A percentile compares a stretch with the other conserved stretches of the same genome.
Conservation (phyloP, 2,888 invertebrate species). For the Amiota mariae region DNA sequence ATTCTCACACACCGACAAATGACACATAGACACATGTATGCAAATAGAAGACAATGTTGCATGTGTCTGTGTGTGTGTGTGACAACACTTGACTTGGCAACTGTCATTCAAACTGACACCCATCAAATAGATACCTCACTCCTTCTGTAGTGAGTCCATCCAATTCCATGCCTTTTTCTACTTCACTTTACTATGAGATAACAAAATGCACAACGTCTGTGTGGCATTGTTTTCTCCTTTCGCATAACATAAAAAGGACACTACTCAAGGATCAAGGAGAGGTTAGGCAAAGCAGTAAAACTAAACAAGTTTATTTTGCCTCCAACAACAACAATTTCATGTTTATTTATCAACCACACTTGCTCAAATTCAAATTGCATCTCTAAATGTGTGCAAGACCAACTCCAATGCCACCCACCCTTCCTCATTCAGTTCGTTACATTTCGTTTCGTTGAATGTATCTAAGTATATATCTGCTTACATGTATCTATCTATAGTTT, state of each 20-base stretch:
- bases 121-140: not conserved
- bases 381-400: slow-evolving; percentile 25
- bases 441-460: slow-evolving; percentile 44
- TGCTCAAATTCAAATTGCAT: not conserved
- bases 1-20: not conserved
- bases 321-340: slow-evolving; percentile 52
- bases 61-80: not conserved
- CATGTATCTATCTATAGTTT: slow-evolving; percentile 49
- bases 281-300: too few relatives aligned
- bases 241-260: not conserved
- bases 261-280: too few relatives aligned
- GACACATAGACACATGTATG: slow-evolving; percentile 30
- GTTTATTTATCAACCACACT: slow-evolving; percentile 47
- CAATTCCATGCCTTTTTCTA: not conserved
- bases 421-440: not conserved
- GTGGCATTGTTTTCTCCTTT: slow-evolving; percentile 14
- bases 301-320: too few relatives aligned
- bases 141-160: not conserved
- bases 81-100: slow-evolving; percentile 57
- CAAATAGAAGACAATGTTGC: slow-evolving; percentile 47
- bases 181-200: not conserved
- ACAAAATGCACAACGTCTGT: slow-evolving; percentile 59
- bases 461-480: slow-evolving; percentile 37
- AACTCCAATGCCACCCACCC: slow-evolving; percentile 12
- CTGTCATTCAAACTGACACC: slow-evolving; percentile 66